These are phyloP conservation scores for Erynnis tages DNA, from an alignment of 2,888 invertebrate species.

Conservation along the genomic window DNA sequence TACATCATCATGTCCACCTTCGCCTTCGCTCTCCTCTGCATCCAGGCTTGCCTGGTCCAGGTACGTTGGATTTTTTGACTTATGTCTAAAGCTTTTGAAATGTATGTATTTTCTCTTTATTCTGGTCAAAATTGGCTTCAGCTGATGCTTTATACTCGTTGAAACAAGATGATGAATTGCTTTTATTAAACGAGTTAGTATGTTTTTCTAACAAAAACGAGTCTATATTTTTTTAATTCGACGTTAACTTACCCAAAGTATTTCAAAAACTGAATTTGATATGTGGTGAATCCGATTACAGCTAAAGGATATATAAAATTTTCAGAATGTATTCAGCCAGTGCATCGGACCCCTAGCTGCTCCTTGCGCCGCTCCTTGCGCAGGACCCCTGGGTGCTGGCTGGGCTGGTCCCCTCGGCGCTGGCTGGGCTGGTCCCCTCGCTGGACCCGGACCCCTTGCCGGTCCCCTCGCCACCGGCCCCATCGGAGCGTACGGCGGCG, in stretches of 20 bases:
- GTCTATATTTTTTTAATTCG: no score
- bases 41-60: constrained; percentile 33
- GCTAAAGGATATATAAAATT: not conserved
- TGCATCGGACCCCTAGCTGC: not conserved
- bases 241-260: no score
- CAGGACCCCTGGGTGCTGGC: not conserved
- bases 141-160: no score
- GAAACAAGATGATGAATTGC: no score
- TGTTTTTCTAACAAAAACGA: no score
- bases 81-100: no score
- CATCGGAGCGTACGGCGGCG: constrained; percentile 39
- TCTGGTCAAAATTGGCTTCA: no score
- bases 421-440: not conserved
- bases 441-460: not conserved
- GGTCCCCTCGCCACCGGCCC: not conserved
- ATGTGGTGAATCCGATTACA: not conserved
- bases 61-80: constrained; percentile 19
- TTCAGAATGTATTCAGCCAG: constrained; percentile 10
- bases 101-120: no score
- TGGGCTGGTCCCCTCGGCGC: not conserved
- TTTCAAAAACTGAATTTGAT: no score
- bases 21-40: constrained; percentile 28
- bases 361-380: not conserved
- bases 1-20: constrained; percentile 29
- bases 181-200: no score